These are phyloP conservation scores for Emmelina monodactyla DNA, from an alignment of 2,888 invertebrate species.

Conservation along the genomic window DNA sequence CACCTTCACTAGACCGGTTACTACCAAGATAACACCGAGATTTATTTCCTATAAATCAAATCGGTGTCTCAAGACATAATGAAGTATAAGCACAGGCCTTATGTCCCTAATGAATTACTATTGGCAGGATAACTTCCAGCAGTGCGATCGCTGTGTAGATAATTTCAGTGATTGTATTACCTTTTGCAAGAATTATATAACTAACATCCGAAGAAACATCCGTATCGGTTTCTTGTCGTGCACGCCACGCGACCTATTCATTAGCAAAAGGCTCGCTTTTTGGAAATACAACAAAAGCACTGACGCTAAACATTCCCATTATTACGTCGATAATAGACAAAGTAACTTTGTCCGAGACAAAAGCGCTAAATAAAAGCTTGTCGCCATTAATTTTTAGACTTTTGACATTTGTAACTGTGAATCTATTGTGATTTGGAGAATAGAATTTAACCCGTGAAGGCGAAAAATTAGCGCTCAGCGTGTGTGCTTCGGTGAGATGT, in stretches of 20 bases:
- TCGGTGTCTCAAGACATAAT: constrained; percentile 1
- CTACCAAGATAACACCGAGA: background rate
- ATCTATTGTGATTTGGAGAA: constrained; percentile 34
- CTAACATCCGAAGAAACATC: constrained; percentile 51
- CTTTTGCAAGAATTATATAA: constrained; percentile 29
- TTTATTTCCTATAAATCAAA: constrained; percentile 1
- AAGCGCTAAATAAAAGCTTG: constrained; percentile 50
- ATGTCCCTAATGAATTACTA: background rate
- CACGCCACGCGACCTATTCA: constrained; percentile 55
- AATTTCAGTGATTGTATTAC: constrained; percentile 16
- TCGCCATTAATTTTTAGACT: constrained; percentile 58
- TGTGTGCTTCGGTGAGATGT: constrained; percentile 29
- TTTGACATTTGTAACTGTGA: constrained; percentile 58
- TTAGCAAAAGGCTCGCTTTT: constrained; percentile 35
- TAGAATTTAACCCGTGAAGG: constrained; percentile 37
- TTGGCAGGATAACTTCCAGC: background rate
- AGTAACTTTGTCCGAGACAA: constrained; percentile 55
- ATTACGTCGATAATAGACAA: constrained; percentile 57
- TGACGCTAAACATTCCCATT: constrained; percentile 63
- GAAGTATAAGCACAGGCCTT: background rate
- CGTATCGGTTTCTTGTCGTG: constrained; percentile 41
- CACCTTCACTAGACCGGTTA: constrained; percentile 1
- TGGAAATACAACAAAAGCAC: constrained; percentile 46
- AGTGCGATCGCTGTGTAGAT: constrained; percentile 11
- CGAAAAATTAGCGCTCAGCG: constrained; percentile 51